Evolutionary conservation across 2,113 vertebrate species (phyloP), one percentile per base, ranked within the genome.

Genomic region (Gambusia affinis): DNA sequence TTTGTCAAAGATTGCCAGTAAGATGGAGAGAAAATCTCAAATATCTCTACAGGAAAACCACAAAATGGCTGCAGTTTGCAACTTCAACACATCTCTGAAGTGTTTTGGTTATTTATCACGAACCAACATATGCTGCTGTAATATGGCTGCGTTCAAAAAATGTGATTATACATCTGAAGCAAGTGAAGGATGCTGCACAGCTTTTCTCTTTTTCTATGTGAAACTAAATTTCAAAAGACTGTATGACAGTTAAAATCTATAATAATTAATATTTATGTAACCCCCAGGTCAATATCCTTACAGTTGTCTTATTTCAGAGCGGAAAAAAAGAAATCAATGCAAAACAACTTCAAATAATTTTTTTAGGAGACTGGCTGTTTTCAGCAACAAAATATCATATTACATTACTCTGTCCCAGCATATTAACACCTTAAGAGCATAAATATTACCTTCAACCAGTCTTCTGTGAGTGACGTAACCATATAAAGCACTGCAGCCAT

Each of bases 401-500:
- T 64, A 62, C 8, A 30, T 60, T 17, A 31, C 60, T 64, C 64
- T 27, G 61, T 30, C 75, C 69, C 66, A 47, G 65, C 37, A 69
- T 51, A 57, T 76, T 81, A 33, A 66, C 62, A n/a, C 61, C 70
- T 62, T 64, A 31, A 44, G n/a, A 64, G 61, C 12, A 73, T 62
- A 70, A 68, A 76, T 65, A 65, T 64, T 62, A 81, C 61, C 73
- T 74, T 73, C 15, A 61, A 39, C 30, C 19, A 14, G 27, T 73
- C 64, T 67, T 60, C 61, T 83, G 66, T 78, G 27, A 60, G 44
- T 60, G 29, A 22, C 37, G n/a, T 74, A 30, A 42, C 60, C 65
- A 74, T 37, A 64, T 76, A 75, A 54, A 76, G 62, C 64, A 77
- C 42, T 24, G 76, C 81, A 81, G 64, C 64, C 75, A 85, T 85